Evolutionary conservation across 2,888 invertebrate genomes (phyloP).

Genomic region (Hanleya hanleyi): DNA sequence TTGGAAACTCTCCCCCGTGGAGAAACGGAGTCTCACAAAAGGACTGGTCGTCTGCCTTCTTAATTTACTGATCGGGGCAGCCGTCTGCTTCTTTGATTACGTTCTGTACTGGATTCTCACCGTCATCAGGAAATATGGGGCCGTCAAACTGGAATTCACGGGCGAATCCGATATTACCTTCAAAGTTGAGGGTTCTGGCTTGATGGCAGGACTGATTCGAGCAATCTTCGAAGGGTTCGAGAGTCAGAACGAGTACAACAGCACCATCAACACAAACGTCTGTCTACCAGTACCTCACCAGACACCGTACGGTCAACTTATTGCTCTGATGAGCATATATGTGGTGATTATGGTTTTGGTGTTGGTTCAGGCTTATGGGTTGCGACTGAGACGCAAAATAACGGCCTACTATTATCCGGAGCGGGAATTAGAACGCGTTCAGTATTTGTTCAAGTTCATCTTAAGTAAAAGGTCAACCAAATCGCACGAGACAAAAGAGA

Average conservation of each 20-base stretch:
- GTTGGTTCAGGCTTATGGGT: neutral
- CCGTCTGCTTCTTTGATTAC: constrained; percentile 53
- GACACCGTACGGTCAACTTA: neutral
- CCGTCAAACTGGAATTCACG: constrained; percentile 42
- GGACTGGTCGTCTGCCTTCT: constrained; percentile 50
- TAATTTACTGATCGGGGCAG: constrained; percentile 46
- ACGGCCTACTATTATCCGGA: neutral
- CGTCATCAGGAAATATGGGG: constrained; percentile 47
- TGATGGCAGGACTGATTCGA: neutral
- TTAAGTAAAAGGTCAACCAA: neutral
- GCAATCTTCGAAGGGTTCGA: neutral
- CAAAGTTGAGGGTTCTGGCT: neutral
- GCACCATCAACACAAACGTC: neutral
- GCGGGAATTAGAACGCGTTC: neutral
- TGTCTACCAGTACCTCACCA: neutral
- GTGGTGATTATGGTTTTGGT: neutral
- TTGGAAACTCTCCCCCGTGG: constrained; percentile 41
- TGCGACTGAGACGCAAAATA: neutral
- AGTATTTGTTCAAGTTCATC: neutral
- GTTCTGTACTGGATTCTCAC: constrained; percentile 56
- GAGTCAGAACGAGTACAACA: neutral
- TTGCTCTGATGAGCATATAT: neutral
- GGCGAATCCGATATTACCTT: neutral
- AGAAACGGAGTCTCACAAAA: constrained; percentile 42
- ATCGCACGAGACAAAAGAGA: too few relatives aligned